Conservation (phyloP, 2,888 invertebrate species). For the Molorchus minor region DNA sequence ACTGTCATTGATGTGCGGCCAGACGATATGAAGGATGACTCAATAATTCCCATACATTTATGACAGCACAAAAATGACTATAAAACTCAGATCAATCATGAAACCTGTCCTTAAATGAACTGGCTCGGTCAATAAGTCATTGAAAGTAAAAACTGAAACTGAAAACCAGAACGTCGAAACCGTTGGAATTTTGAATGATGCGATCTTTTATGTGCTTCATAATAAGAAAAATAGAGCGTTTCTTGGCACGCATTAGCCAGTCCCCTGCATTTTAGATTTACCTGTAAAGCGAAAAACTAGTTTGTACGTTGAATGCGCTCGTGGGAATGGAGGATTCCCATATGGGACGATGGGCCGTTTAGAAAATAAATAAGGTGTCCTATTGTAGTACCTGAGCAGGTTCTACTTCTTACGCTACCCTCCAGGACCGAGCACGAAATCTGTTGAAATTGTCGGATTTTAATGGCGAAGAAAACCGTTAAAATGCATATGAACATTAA, state of each 20-base stretch:
- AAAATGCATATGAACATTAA: slow-evolving; percentile 44
- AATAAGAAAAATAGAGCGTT: slow-evolving; percentile 44
- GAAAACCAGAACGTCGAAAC: slow-evolving; percentile 31
- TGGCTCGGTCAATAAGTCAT: slow-evolving; percentile 19
- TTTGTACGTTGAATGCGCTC: slow-evolving; percentile 39
- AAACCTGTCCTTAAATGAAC: slow-evolving; percentile 9
- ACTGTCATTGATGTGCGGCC: neutral
- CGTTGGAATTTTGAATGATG: slow-evolving; percentile 35
- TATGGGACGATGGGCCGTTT: slow-evolving; percentile 49
- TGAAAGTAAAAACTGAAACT: slow-evolving; percentile 9
- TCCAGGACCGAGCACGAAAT: slow-evolving; percentile 40
- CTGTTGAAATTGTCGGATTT: slow-evolving; percentile 40
- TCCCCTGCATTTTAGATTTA: slow-evolving; percentile 47
- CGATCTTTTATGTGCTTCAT: slow-evolving; percentile 34
- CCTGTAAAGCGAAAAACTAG: slow-evolving; percentile 55
- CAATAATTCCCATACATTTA: neutral
- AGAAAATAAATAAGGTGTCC: slow-evolving; percentile 51
- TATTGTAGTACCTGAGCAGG: slow-evolving; percentile 42
- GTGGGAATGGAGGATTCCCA: slow-evolving; percentile 51
- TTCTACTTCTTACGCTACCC: slow-evolving; percentile 42
- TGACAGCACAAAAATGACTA: neutral
- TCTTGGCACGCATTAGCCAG: slow-evolving; percentile 33
- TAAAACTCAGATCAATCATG: slow-evolving; percentile 21
- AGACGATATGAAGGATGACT: neutral
- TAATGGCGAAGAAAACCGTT: slow-evolving; percentile 42